Evolutionary conservation across 2,888 invertebrate species (phyloP), one percentile per base, ranked within the genome.

Genomic region (Boloria euphrosyne): DNA sequence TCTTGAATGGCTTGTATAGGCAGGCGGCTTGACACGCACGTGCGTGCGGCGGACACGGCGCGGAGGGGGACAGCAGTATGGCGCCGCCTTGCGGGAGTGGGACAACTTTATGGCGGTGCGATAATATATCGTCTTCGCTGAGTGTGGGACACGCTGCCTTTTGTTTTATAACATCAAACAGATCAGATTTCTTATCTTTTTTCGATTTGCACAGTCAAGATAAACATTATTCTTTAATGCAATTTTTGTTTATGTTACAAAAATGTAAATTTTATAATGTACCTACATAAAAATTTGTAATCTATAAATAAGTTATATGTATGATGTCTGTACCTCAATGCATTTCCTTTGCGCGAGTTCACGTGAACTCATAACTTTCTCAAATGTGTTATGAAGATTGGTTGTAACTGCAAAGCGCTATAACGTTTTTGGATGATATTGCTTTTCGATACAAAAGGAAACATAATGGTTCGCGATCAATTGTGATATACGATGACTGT

Each of bases 81-180:
- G 90, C 90, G 90, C 89, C 90, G 86, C 88, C 83, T 84, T 81
- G 89, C 85, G 89, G 87, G 89, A 87, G 89, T 84, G 87, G 80
- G 84, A 85, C 86, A 83, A 83, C 85, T 88, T 89, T 87, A 90
- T 89, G 87, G 85, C 85, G 84, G 85, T 80, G 82, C 85, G 79
- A 85, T 87, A 86, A 86, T 87, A 86, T 87, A 89, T 86, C 89
- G 87, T 89, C 89, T 89, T 85, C 84, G 79, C 79, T 76, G 84
- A 84, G 85, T 89, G 85, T 88, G 88, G 89, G 88, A 88, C 87
- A 86, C 85, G 80, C 82, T 85, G 83, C 76, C 85, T 84, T 86
- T 88, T 86, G 83, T 86, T 86, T 89, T 88, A 81, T 83, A 86
- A 86, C 86, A 85, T 88, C 67, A 60, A 84, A 81, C 81, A 83